phyloP scores from a whole-genome alignment of 2,888 invertebrate species.

The Chymomyza fuscimana region DNA sequence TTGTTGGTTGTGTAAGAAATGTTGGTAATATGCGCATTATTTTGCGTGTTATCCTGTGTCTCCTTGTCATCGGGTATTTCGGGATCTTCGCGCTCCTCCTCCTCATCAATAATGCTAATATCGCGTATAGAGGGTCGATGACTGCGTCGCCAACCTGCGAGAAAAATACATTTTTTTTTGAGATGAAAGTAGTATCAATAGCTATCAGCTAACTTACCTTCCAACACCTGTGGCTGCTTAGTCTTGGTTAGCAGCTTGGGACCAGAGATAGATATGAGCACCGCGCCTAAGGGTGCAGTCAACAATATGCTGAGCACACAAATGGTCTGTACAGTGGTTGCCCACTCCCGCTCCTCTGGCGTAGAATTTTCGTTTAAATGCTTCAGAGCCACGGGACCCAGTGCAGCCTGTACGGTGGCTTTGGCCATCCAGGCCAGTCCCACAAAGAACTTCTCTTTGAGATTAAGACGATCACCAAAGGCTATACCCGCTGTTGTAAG shows the following conservation, averaged over 20 bases:
- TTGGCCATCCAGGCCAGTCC: conserved; percentile 97
- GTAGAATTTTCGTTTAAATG: conserved; percentile 81
- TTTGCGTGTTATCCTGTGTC: conserved; percentile 76
- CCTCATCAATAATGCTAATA: conserved; percentile 92
- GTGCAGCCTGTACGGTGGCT: conserved; percentile 97
- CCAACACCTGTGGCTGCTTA: conserved; percentile 84
- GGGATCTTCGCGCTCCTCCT: conserved; percentile 85
- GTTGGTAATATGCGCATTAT: conserved; percentile 71
- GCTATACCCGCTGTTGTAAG: conserved; percentile 85
- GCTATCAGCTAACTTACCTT: conserved; percentile 80
- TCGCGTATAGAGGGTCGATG: conserved; percentile 91
- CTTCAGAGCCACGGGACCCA: conserved; percentile 89
- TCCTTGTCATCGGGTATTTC: conserved; percentile 76
- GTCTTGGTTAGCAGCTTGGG: conserved; percentile 89
- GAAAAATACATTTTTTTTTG: neutral
- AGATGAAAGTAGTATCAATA: neutral
- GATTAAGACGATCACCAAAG: conserved; percentile 89
- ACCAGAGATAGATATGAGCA: conserved; percentile 89
- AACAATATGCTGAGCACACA: conserved; percentile 91
- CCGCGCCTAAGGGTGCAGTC: conserved; percentile 91
- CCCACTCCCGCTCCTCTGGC: conserved; percentile 83
- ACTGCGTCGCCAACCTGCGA: conserved; percentile 87
- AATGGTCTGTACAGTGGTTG: conserved; percentile 86
- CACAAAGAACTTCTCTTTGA: conserved; percentile 94
- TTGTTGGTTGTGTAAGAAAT: conserved; percentile 61